These are phyloP conservation scores for Peribatodes rhomboidaria DNA, from an alignment of 2,888 invertebrate species.

Conservation along the genomic window DNA sequence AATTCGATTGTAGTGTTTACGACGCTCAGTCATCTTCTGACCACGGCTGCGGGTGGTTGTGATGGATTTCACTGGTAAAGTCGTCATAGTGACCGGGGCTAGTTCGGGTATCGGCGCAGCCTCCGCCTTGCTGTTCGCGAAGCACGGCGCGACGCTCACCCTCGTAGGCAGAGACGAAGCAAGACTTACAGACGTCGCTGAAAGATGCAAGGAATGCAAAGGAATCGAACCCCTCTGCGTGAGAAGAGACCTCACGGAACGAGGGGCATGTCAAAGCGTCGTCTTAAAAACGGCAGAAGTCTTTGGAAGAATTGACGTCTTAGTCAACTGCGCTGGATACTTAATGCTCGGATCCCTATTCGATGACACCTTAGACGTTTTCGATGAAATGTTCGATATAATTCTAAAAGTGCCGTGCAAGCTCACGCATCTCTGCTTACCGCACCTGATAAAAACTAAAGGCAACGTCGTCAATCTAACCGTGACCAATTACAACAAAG, in stretches of 20 bases:
- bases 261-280: slow-evolving; percentile 88
- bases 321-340: slow-evolving; percentile 93
- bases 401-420: slow-evolving; percentile 92
- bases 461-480: slow-evolving; percentile 96
- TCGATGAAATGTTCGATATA: slow-evolving; percentile 92
- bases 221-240: slow-evolving; percentile 66
- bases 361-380: slow-evolving; percentile 92
- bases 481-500: slow-evolving; percentile 90
- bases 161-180: slow-evolving; percentile 67
- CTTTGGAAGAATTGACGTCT: slow-evolving; percentile 89
- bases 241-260: slow-evolving; percentile 87
- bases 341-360: slow-evolving; percentile 90
- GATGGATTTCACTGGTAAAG: slow-evolving; percentile 69
- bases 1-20: slow-evolving; percentile 10
- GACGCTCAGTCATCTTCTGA: slow-evolving; percentile 5
- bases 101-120: slow-evolving; percentile 73
- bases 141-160: slow-evolving; percentile 62
- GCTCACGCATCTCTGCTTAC: slow-evolving; percentile 92
- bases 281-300: slow-evolving; percentile 88
- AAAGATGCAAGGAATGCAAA: slow-evolving; percentile 54
- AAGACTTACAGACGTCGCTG: slow-evolving; percentile 57
- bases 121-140: slow-evolving; percentile 63
- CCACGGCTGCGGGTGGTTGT: slow-evolving; percentile 31
- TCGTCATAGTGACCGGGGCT: slow-evolving; percentile 70
- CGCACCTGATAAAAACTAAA: slow-evolving; percentile 91